Base-by-base conservation (phyloP, 2,888 invertebrate species). In the Pecten maximus region DNA sequence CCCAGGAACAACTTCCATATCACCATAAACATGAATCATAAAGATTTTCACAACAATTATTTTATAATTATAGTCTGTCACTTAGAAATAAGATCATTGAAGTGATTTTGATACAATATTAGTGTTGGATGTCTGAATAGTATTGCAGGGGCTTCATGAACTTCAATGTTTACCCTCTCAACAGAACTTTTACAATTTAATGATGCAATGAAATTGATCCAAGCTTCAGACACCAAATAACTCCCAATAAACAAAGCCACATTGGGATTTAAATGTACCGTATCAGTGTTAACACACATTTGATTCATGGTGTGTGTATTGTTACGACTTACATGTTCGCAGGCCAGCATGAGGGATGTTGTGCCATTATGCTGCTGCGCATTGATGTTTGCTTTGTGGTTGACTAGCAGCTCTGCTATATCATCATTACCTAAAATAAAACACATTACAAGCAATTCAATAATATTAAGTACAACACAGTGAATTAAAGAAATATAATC, bases 281-380 rank as follows among this genome's bases (percentile, higher is more conserved):
- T 74, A 35, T 74, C 23, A 23, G 74, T 74, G 74, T 74, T 28
- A 74, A 74, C 74, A 74, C 74, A 28, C 74, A 74, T 74, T 35
- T 35, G 74, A 74, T 35, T 74, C 35, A 74, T 74, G 74, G 35
- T 28, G 8, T 28, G 74, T 86, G n/a, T 86, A 88, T 35, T 54
- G 48, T 48, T 54, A 88, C 28, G 19, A 89, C 90, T 89, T 91
- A 91, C 91, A 91, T 91, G 91, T 91, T 91, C 91, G 89, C 91
- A 93, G 35, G 97, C 96, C 87, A 95, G 92, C 95, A 96, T 96
- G 12, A 97, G 94, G 6, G 96, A 94, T n/a, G 96, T 96, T 15
- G 92, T 93, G 15, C 96, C 96, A 93, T 95, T 95, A 89, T 94
- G 95, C 91, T 94, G 94, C 87, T 94, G 94, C 8, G 95, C 94